phyloP scores from a whole-genome alignment of 2,113 vertebrate genomes.

The Delphinapterus leucas region DNA sequence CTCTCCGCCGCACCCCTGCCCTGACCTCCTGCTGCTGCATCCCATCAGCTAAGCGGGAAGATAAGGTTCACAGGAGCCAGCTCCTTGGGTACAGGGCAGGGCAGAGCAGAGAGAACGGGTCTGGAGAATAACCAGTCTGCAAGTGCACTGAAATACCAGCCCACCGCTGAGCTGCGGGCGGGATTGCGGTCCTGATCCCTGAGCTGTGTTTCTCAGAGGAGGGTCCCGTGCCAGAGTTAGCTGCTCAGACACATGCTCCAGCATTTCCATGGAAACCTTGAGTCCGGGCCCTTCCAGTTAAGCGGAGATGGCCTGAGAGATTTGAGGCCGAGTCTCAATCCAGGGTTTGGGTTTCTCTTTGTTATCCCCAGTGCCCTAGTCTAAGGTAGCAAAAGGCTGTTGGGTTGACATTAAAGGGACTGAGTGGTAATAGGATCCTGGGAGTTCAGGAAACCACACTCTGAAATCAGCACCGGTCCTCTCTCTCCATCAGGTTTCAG shows the following conservation, averaged over 20 bases:
- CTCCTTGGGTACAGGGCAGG: neutral
- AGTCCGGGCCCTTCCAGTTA: neutral
- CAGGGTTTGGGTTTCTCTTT: neutral
- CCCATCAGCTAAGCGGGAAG: neutral
- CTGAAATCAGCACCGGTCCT: neutral
- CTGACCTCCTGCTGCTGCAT: neutral
- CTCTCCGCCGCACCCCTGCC: no score
- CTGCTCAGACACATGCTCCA: neutral
- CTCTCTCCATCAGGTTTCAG: neutral
- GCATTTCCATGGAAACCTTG: neutral
- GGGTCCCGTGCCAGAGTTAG: fast-evolving
- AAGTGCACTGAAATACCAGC: neutral
- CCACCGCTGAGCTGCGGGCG: fast-evolving
- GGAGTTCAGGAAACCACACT: neutral
- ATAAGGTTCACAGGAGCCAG: neutral
- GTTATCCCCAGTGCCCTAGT: neutral
- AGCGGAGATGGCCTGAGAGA: neutral
- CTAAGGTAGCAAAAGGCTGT: neutral
- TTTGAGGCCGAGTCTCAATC: neutral
- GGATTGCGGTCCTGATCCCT: fast-evolving
- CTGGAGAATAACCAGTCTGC: fast-evolving
- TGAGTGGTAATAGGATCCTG: neutral
- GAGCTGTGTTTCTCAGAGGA: neutral
- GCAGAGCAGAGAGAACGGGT: neutral
- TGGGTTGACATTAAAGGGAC: neutral